These are phyloP conservation scores for Boloria selene DNA, from an alignment of 2,888 invertebrate genomes.

Conservation along the genomic window DNA sequence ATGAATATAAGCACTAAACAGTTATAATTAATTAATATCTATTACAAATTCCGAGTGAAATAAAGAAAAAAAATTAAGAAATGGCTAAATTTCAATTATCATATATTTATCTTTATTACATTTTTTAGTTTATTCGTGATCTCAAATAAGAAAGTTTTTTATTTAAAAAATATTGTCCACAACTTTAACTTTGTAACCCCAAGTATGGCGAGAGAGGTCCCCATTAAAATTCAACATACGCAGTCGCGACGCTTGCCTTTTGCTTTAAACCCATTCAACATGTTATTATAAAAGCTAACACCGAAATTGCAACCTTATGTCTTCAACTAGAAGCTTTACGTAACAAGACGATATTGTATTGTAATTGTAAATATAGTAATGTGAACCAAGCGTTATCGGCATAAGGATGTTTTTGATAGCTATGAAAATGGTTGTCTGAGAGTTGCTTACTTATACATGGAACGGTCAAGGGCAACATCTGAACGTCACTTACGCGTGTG, in stretches of 20 bases:
- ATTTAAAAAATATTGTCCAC: no score
- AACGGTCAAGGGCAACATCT: conserved; percentile 50
- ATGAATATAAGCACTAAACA: no score
- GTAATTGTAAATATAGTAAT: conserved; percentile 5
- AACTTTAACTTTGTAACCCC: background rate
- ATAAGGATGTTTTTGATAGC: conserved; percentile 24
- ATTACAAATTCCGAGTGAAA: no score
- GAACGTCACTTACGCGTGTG: background rate
- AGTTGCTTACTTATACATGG: conserved; percentile 45
- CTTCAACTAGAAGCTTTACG: no score
- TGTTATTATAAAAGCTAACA: conserved; percentile 13
- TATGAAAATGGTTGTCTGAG: conserved; percentile 30
- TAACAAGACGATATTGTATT: no score
- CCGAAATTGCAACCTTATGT: background rate
- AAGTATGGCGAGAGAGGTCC: conserved; percentile 12
- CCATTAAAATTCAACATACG: conserved; percentile 43
- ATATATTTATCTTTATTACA: no score
- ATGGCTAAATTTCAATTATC: no score
- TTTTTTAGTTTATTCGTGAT: no score
- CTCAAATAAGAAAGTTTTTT: no score
- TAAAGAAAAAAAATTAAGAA: no score
- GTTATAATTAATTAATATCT: no score
- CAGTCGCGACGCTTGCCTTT: conserved; percentile 39
- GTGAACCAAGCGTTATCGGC: conserved; percentile 28
- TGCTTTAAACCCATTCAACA: conserved; percentile 37